Evolutionary conservation across 1,140 invertebrate genomes (phyloP).

Genomic region (Polypedilum vanderplanki): DNA sequence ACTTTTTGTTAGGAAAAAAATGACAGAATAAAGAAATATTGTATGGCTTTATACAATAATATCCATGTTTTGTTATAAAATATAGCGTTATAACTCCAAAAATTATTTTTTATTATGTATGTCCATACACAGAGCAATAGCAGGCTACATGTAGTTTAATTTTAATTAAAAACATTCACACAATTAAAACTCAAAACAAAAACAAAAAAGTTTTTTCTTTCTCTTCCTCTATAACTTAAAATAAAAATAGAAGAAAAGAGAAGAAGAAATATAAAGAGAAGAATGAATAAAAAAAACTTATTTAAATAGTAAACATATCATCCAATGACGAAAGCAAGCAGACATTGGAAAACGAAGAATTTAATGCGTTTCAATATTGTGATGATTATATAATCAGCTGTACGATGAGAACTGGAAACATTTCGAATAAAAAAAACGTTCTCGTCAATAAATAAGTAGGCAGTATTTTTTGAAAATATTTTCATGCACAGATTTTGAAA

Average conservation of each 20-base stretch:
- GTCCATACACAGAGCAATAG: neutral
- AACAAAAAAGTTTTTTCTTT: too few relatives aligned
- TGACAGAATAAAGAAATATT: too few relatives aligned
- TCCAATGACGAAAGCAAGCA: neutral
- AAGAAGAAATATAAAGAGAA: too few relatives aligned
- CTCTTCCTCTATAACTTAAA: too few relatives aligned
- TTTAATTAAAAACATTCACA: slow-evolving; percentile 7
- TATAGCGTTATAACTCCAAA: too few relatives aligned
- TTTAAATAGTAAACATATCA: neutral
- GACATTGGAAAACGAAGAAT: neutral
- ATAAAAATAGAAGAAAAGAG: too few relatives aligned
- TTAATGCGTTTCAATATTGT: slow-evolving; percentile 3
- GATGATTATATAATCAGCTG: slow-evolving; percentile 12
- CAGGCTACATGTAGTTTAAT: neutral
- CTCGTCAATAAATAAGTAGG: neutral
- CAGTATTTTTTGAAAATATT: neutral
- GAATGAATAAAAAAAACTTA: neutral
- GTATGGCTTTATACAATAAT: neutral
- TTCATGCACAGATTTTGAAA: too few relatives aligned
- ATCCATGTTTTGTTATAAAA: too few relatives aligned
- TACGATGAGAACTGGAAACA: neutral
- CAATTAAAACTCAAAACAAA: too few relatives aligned
- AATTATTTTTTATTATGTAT: too few relatives aligned
- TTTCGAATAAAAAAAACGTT: neutral
- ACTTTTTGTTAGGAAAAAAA: too few relatives aligned